These are phyloP conservation scores for Callaeas wilsoni DNA, from an alignment of 2,113 vertebrate species.

Conservation along the genomic window DNA sequence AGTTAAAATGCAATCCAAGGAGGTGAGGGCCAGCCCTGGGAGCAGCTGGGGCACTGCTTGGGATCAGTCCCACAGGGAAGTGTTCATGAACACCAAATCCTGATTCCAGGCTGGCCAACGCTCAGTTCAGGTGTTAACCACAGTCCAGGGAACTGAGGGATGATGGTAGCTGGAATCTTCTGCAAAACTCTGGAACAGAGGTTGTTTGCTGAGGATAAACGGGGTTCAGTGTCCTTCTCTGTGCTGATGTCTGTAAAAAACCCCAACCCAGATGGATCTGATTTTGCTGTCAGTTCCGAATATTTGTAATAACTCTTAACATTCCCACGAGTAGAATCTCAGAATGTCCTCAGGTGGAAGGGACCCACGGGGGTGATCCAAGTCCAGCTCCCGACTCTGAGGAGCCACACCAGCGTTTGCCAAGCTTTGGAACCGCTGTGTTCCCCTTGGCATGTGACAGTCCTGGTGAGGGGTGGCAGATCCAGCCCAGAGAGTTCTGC, in stretches of 20 bases:
- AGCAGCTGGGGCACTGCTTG: neutral
- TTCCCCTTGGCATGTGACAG: neutral
- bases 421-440: neutral
- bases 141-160: neutral
- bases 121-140: neutral
- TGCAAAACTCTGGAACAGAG: neutral
- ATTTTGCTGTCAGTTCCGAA: neutral
- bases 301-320: neutral
- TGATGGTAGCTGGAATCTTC: neutral
- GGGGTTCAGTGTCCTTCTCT: neutral
- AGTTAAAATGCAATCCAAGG: neutral
- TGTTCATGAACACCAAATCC: rapidly evolving
- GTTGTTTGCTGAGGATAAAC: neutral
- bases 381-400: neutral
- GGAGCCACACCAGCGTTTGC: neutral
- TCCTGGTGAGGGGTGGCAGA: neutral
- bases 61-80: neutral
- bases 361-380: neutral
- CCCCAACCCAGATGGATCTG: neutral
- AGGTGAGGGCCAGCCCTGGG: rapidly evolving
- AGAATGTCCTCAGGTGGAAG: neutral
- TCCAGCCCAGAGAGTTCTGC: neutral
- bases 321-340: neutral
- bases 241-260: neutral
- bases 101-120: neutral